Conservation (phyloP, 2,113 vertebrate genomes). For the Spheniscus mendiculus region DNA sequence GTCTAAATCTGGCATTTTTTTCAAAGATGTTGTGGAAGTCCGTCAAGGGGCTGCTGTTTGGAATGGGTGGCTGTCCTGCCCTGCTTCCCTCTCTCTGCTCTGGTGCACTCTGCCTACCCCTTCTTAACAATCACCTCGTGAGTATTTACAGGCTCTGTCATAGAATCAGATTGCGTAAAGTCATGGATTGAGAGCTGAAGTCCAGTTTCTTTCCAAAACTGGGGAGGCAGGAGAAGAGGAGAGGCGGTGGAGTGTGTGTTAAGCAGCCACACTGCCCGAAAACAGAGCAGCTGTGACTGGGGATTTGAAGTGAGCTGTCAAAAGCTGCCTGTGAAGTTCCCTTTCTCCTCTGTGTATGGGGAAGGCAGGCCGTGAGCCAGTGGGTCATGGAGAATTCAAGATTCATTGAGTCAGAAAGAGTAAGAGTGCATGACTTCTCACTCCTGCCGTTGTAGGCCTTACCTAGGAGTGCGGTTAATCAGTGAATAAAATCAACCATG, state of each 20-base stretch:
- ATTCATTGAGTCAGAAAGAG: not conserved
- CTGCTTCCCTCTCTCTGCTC: not conserved
- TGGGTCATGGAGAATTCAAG: not conserved
- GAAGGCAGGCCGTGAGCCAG: not conserved
- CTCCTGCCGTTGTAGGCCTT: not conserved
- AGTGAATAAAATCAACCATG: not conserved
- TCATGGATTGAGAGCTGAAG: not conserved
- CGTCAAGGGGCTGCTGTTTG: not conserved
- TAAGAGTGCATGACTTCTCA: not conserved
- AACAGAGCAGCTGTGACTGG: not conserved
- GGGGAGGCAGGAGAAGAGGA: not conserved
- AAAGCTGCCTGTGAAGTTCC: not conserved
- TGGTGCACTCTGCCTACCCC: not conserved
- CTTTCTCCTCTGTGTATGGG: not conserved
- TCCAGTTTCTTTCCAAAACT: not conserved
- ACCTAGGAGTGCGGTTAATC: not conserved
- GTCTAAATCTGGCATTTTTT: not conserved
- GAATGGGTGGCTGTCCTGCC: not conserved
- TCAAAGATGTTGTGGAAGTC: not conserved
- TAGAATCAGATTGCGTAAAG: not conserved
- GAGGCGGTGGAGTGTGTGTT: not conserved
- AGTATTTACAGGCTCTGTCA: not conserved
- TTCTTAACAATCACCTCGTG: not conserved
- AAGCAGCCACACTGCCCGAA: rapidly evolving
- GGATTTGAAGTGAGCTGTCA: not conserved